A percentile compares a stretch with the other conserved stretches of the same genome.
phyloP scores from a whole-genome alignment of 2,113 vertebrate genomes.

The Emydura subglobosa region DNA sequence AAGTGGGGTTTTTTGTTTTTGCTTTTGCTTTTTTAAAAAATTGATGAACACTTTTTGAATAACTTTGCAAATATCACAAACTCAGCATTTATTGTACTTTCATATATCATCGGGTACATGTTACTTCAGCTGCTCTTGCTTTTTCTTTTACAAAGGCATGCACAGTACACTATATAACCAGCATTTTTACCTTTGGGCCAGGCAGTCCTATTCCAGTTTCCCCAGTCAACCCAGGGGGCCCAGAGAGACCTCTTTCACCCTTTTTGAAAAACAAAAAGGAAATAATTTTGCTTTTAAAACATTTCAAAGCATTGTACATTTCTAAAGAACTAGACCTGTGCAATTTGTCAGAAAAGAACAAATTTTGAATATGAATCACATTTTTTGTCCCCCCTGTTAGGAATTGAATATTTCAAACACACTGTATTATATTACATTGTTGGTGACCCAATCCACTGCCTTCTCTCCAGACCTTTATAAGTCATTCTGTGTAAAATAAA shows the following conservation, averaged over 20 bases:
- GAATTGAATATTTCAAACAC: background rate
- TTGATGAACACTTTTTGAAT: constrained; percentile 11
- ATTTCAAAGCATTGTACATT: background rate
- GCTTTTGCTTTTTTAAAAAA: background rate
- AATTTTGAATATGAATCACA: background rate
- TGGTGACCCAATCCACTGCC: background rate
- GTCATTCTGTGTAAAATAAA: background rate
- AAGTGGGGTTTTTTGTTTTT: background rate
- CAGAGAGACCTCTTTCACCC: constrained; percentile 88
- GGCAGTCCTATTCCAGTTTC: constrained; percentile 88
- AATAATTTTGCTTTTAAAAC: background rate
- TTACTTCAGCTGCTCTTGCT: background rate
- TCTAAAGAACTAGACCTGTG: background rate
- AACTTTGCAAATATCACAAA: constrained; percentile 19
- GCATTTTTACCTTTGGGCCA: constrained; percentile 85
- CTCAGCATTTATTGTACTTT: background rate
- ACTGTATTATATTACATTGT: background rate
- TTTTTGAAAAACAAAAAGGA: constrained; percentile 68
- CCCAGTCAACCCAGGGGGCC: constrained; percentile 87
- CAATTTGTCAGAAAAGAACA: background rate
- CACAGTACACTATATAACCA: background rate
- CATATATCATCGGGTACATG: background rate
- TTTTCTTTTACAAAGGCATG: background rate
- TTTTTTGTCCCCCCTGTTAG: background rate
- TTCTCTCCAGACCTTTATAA: background rate